These are phyloP conservation scores for Cuniculus paca DNA, from an alignment of 2,797 vertebrate species.

Conservation along the genomic window DNA sequence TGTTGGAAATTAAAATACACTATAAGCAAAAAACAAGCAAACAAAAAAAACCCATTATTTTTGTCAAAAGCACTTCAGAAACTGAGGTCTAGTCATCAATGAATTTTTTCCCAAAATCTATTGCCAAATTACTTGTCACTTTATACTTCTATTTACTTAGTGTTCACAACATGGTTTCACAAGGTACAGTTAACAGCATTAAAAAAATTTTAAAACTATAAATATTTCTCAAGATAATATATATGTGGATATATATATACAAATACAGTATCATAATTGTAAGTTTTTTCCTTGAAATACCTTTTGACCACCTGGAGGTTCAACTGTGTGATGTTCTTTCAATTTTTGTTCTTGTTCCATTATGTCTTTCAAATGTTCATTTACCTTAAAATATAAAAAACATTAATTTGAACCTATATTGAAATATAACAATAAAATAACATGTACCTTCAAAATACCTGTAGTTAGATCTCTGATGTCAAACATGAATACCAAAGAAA, in stretches of 20 bases:
- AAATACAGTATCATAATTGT: not conserved
- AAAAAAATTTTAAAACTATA: not conserved
- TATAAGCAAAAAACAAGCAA: too few relatives aligned
- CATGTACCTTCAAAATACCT: not conserved
- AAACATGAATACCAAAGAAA: not conserved
- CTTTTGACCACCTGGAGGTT: constrained; percentile 94
- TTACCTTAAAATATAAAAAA: constrained; percentile 91
- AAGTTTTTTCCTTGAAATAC: constrained; percentile 74
- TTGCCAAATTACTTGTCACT: not conserved
- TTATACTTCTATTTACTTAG: not conserved
- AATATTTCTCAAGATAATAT: not conserved
- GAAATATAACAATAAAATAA: not conserved
- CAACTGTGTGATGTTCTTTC: constrained; percentile 91
- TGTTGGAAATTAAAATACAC: too few relatives aligned
- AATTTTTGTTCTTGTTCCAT: constrained; percentile 95
- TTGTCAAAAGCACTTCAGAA: not conserved
- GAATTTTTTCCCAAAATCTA: not conserved
- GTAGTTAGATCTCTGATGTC: not conserved
- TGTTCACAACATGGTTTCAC: not conserved
- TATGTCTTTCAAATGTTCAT: constrained; percentile 96
- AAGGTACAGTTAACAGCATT: not conserved
- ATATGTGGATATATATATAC: not conserved
- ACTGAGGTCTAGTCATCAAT: not conserved
- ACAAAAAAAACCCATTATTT: not conserved
- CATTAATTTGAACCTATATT: not conserved